Conservation (phyloP, 2,888 invertebrate genomes). For the Acanthacorydalis orientalis region DNA sequence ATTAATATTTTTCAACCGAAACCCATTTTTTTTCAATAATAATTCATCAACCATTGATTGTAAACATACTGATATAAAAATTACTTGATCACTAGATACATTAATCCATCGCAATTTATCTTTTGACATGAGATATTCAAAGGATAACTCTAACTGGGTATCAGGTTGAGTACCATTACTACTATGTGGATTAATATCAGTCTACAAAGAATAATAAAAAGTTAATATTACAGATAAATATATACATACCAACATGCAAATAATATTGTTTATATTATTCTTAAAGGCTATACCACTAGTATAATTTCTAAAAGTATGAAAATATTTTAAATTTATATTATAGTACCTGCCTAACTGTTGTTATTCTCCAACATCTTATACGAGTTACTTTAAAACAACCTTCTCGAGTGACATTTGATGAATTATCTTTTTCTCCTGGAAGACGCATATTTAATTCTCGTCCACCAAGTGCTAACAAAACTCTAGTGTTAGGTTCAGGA, state of each 20-base stretch:
- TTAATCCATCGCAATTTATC: conserved; percentile 91
- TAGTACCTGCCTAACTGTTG: conserved; percentile 56
- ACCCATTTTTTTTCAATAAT: conserved; percentile 51
- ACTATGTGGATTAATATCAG: conserved; percentile 16
- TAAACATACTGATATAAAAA: conserved; percentile 87
- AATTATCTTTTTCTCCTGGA: conserved; percentile 19
- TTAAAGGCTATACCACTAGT: no score
- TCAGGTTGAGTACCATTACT: background rate
- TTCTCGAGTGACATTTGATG: conserved; percentile 47
- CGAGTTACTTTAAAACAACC: conserved; percentile 84
- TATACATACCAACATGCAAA: background rate
- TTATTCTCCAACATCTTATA: conserved; percentile 95
- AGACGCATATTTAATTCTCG: conserved; percentile 64
- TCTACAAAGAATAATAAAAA: conserved; percentile 10
- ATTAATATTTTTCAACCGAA: conserved; percentile 27
- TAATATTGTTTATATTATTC: background rate
- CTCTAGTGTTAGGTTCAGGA: conserved; percentile 47
- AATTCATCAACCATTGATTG: conserved; percentile 94
- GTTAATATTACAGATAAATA: background rate
- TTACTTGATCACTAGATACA: conserved; percentile 77
- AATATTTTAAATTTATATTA: background rate
- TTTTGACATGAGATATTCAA: conserved; percentile 86
- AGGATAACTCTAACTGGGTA: conserved; percentile 65
- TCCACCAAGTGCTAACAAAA: conserved; percentile 68
- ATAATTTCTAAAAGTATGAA: no score